These are phyloP conservation scores for Alethe diademata DNA, from an alignment of 2,113 vertebrate genomes.

Conservation along the genomic window DNA sequence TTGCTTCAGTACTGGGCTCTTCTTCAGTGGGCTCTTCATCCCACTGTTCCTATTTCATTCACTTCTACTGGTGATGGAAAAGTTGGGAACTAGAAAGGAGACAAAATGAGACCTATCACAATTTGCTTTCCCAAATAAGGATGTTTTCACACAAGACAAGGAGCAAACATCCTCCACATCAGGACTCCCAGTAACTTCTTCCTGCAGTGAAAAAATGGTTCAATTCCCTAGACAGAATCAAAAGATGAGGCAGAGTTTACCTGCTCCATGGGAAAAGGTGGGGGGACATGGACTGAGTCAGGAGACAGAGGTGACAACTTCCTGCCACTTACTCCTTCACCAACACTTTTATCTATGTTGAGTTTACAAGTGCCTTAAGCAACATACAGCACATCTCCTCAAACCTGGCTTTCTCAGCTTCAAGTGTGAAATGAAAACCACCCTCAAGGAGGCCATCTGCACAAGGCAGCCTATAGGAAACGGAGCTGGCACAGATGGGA, in stretches of 20 bases:
- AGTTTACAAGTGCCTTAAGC: background rate
- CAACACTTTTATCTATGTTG: background rate
- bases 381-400: background rate
- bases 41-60: background rate
- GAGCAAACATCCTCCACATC: accelerated
- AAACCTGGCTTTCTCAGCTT: background rate
- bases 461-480: background rate
- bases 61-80: background rate
- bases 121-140: background rate
- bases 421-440: background rate
- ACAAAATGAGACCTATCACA: background rate
- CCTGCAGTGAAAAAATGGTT: background rate
- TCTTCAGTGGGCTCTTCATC: background rate
- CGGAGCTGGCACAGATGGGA: background rate
- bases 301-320: background rate
- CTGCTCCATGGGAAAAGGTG: background rate
- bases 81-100: background rate
- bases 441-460: background rate
- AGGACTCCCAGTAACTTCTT: background rate
- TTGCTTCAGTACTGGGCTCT: background rate
- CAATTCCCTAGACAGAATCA: background rate
- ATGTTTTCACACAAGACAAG: background rate
- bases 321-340: background rate
- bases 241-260: background rate
- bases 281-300: background rate